Evolutionary conservation across 2,888 invertebrate genomes (phyloP).

Genomic region (Parelbella ahira): DNA sequence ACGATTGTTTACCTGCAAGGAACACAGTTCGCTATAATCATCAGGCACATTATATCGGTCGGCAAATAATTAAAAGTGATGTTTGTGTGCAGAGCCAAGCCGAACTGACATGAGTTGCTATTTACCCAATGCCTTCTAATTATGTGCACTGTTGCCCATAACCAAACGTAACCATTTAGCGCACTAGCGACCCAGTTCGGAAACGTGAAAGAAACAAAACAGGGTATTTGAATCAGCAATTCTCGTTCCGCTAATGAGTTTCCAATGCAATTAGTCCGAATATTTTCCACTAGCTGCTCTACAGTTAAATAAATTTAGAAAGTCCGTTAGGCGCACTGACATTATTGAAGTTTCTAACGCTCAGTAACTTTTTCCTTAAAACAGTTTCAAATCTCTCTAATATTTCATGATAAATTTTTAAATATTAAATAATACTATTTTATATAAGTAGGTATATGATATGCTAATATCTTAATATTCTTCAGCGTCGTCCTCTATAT

Average conservation of each 20-base stretch:
- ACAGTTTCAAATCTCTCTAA: too few relatives aligned
- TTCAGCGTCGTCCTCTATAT: too few relatives aligned
- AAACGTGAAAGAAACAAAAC: conserved; percentile 55
- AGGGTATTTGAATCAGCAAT: conserved; percentile 62
- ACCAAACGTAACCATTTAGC: conserved; percentile 46
- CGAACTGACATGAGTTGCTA: conserved; percentile 6
- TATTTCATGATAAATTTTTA: too few relatives aligned
- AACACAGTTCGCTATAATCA: too few relatives aligned
- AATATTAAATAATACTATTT: too few relatives aligned
- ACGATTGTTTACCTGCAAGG: too few relatives aligned
- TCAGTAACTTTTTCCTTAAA: background rate
- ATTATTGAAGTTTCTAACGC: conserved; percentile 18
- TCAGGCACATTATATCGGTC: too few relatives aligned
- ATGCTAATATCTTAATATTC: too few relatives aligned
- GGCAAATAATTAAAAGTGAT: too few relatives aligned
- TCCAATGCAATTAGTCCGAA: conserved; percentile 52
- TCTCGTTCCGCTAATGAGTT: conserved; percentile 56
- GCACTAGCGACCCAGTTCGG: conserved; percentile 42
- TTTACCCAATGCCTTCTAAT: conserved; percentile 21
- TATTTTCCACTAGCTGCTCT: conserved; percentile 36
- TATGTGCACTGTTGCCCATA: conserved; percentile 35
- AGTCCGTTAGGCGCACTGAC: conserved; percentile 19
- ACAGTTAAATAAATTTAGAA: conserved; percentile 28
- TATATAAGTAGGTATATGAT: too few relatives aligned
- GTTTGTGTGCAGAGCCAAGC: too few relatives aligned